phyloP scores from a whole-genome alignment of 2,113 vertebrate species.

The Sarotherodon lohbergeri region DNA sequence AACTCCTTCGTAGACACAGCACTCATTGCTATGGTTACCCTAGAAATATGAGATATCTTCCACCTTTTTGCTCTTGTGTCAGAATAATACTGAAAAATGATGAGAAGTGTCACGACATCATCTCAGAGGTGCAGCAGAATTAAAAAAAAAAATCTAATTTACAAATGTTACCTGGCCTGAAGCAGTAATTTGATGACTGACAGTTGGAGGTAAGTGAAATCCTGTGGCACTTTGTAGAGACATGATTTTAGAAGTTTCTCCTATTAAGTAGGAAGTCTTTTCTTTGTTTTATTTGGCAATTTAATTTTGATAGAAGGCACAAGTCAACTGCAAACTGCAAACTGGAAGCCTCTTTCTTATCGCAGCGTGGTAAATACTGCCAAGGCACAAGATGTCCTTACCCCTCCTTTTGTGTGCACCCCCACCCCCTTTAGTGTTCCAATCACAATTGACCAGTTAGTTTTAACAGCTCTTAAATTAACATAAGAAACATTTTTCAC shows the following conservation, averaged over 20 bases:
- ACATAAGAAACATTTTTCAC: background rate
- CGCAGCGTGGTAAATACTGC: background rate
- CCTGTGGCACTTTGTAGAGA: background rate
- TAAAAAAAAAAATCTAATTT: background rate
- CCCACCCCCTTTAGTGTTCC: background rate
- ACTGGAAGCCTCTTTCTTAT: background rate
- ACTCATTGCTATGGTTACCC: conserved; percentile 53
- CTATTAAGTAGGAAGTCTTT: background rate
- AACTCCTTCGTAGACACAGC: background rate
- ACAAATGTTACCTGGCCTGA: background rate
- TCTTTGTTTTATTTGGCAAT: background rate
- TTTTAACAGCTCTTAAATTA: background rate
- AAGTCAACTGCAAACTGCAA: background rate
- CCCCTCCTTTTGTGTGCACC: background rate
- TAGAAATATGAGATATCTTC: conserved; percentile 2
- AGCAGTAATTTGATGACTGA: background rate
- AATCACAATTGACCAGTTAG: background rate
- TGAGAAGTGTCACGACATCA: background rate
- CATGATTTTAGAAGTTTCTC: background rate
- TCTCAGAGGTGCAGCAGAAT: background rate
- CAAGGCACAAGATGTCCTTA: background rate
- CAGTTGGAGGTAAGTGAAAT: background rate
- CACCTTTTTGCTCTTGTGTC: conserved; percentile 16
- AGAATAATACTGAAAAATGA: conserved; percentile 20
- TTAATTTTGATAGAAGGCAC: background rate